A percentile compares a stretch with the other conserved stretches of the same genome.
Evolutionary conservation across 2,888 invertebrate genomes (phyloP).

Genomic region (Prosopocoilus inquinatus): DNA sequence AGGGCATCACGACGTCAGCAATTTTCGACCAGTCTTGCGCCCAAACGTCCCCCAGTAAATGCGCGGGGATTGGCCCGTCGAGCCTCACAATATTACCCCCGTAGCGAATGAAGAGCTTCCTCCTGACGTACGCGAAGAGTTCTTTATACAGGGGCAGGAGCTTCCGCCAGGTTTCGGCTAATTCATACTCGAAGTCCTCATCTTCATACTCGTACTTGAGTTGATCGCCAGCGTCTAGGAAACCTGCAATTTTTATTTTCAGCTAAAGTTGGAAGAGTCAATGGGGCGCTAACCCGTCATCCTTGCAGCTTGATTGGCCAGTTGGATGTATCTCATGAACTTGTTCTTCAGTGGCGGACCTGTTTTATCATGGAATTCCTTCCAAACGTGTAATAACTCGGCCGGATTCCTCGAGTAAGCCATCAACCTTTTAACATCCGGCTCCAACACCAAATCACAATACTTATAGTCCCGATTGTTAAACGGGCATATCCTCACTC

Average conservation of each 20-base stretch:
- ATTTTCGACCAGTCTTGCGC: constrained; percentile 79
- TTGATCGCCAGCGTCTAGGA: constrained; percentile 76
- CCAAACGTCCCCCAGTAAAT: constrained; percentile 84
- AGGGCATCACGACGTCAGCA: constrained; percentile 73
- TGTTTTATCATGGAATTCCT: constrained; percentile 74
- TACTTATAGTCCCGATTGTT: constrained; percentile 55
- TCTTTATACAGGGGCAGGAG: constrained; percentile 77
- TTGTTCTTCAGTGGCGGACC: constrained; percentile 73
- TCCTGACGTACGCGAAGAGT: constrained; percentile 78
- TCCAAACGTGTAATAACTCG: constrained; percentile 76
- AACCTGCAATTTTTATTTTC: constrained; percentile 53
- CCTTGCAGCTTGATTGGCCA: constrained; percentile 77
- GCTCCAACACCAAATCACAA: constrained; percentile 61
- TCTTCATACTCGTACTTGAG: constrained; percentile 76
- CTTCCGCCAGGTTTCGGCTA: constrained; percentile 60
- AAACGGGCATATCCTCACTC: constrained; percentile 70
- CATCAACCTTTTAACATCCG: constrained; percentile 64
- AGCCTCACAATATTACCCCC: constrained; percentile 50
- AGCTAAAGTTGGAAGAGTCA: neutral
- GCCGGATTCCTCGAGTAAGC: constrained; percentile 72
- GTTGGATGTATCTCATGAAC: constrained; percentile 74
- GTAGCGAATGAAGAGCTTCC: constrained; percentile 56
- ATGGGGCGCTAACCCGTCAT: constrained; percentile 60
- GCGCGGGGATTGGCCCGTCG: constrained; percentile 81
- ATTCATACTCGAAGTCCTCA: constrained; percentile 59